These are phyloP conservation scores for Perdita meconis DNA, from an alignment of 2,888 invertebrate genomes.

Conservation along the genomic window DNA sequence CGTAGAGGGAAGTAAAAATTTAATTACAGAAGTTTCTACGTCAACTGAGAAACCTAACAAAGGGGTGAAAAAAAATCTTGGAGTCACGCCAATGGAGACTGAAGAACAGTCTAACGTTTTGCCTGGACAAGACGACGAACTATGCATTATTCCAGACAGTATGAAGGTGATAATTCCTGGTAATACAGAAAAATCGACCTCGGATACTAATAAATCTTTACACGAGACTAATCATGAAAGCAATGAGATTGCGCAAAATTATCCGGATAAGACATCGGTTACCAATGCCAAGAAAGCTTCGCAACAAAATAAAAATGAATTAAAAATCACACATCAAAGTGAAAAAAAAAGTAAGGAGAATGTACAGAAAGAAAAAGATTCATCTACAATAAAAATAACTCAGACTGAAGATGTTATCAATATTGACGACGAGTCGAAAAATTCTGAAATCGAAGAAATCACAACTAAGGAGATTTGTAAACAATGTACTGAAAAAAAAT, in stretches of 20 bases:
- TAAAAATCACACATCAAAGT: slow-evolving; percentile 33
- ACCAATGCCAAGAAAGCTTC: slow-evolving; percentile 23
- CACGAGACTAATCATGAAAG: slow-evolving; percentile 27
- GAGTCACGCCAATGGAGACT: slow-evolving; percentile 62
- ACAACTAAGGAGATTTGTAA: slow-evolving; percentile 76
- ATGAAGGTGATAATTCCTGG: slow-evolving; percentile 78
- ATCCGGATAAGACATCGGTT: slow-evolving; percentile 16
- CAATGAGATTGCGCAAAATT: slow-evolving; percentile 29
- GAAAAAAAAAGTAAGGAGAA: slow-evolving; percentile 23
- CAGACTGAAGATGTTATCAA: slow-evolving; percentile 81
- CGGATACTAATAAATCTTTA: slow-evolving; percentile 59
- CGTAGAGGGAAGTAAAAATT: slow-evolving; percentile 15
- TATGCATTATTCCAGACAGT: slow-evolving; percentile 83
- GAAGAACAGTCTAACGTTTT: slow-evolving; percentile 74
- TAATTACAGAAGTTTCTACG: slow-evolving; percentile 19
- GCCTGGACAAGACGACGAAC: slow-evolving; percentile 82
- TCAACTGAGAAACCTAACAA: slow-evolving; percentile 31
- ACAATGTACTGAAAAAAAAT: slow-evolving; percentile 78
- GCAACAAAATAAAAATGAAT: slow-evolving; percentile 38
- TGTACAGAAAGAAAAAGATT: slow-evolving; percentile 26
- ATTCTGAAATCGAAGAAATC: slow-evolving; percentile 79
- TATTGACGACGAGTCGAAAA: slow-evolving; percentile 84
- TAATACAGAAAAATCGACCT: slow-evolving; percentile 53
- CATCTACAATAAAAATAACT: slow-evolving; percentile 30
- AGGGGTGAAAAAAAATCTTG: slow-evolving; percentile 47